Evolutionary conservation across 2,888 invertebrate species (phyloP).

Genomic region (Rhagium mordax): DNA sequence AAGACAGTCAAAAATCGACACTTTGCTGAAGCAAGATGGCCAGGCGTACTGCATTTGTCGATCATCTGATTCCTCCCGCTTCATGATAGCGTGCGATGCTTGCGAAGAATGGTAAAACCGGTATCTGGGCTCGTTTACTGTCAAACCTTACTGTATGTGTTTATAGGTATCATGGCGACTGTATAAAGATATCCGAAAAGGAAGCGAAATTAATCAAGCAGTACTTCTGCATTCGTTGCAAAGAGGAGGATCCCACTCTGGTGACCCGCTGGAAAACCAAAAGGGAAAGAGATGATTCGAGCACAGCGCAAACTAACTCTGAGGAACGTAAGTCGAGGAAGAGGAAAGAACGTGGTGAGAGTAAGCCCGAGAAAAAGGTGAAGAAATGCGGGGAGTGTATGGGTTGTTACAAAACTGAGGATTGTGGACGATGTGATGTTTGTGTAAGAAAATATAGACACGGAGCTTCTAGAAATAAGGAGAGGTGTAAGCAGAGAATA

Average conservation of each 20-base stretch:
- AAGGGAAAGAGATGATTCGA: slow-evolving; percentile 60
- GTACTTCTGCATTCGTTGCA: slow-evolving; percentile 91
- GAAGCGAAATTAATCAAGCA: slow-evolving; percentile 95
- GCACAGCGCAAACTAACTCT: slow-evolving; percentile 48
- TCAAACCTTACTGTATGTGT: background rate
- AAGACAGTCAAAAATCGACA: slow-evolving; percentile 91
- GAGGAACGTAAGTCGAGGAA: slow-evolving; percentile 63
- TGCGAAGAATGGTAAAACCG: slow-evolving; percentile 96
- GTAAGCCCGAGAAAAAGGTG: slow-evolving; percentile 68
- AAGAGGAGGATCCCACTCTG: slow-evolving; percentile 86
- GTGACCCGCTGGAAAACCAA: slow-evolving; percentile 73
- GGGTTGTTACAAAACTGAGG: slow-evolving; percentile 79
- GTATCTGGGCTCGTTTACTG: background rate
- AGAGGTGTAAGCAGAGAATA: slow-evolving; percentile 72
- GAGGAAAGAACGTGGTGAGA: slow-evolving; percentile 63
- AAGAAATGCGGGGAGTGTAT: slow-evolving; percentile 83
- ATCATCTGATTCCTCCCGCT: slow-evolving; percentile 92
- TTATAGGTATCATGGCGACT: slow-evolving; percentile 90
- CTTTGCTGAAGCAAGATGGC: slow-evolving; percentile 89
- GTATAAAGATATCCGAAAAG: slow-evolving; percentile 94
- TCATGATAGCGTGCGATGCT: slow-evolving; percentile 98
- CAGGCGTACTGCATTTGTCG: slow-evolving; percentile 96
- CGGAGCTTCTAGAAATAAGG: slow-evolving; percentile 61
- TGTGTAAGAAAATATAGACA: slow-evolving; percentile 70
- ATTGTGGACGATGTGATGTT: slow-evolving; percentile 81